Conservation (phyloP, 2,113 vertebrate genomes). For the Rhabdomys dilectus region DNA sequence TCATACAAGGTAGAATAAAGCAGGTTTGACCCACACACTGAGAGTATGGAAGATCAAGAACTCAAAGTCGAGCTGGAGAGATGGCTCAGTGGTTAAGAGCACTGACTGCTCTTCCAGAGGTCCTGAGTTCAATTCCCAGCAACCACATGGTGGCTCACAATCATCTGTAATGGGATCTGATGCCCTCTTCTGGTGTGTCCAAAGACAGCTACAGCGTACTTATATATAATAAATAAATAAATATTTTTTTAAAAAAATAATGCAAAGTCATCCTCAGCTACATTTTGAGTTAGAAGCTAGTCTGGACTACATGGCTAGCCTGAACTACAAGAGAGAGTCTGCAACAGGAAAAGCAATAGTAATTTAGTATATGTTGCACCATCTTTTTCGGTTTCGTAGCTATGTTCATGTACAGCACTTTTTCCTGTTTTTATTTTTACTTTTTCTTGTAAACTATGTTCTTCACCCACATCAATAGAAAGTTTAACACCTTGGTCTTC, state of each 20-base stretch:
- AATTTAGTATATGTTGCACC: neutral
- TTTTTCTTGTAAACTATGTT: conserved; percentile 4
- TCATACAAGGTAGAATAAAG: neutral
- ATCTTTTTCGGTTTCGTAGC: neutral
- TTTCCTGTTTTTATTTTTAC: conserved; percentile 7
- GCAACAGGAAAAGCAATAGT: neutral
- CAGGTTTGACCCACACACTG: neutral
- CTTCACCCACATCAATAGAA: neutral
- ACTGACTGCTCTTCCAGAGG: no score
- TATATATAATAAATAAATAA: no score
- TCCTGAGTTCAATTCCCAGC: no score
- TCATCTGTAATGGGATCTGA: no score
- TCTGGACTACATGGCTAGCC: neutral
- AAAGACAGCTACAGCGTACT: no score
- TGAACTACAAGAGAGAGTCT: neutral
- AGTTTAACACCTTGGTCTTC: neutral
- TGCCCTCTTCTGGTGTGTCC: no score
- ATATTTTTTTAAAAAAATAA: no score
- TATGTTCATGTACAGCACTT: neutral
- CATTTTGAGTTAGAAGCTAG: neutral
- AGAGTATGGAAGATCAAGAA: neutral
- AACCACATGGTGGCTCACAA: no score
- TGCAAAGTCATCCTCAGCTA: neutral
- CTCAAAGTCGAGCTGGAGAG: no score
- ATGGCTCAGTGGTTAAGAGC: no score